A percentile compares a stretch with the other conserved stretches of the same genome.
Conservation (phyloP, 2,113 vertebrate genomes). For the Oxyruncus cristatus region DNA sequence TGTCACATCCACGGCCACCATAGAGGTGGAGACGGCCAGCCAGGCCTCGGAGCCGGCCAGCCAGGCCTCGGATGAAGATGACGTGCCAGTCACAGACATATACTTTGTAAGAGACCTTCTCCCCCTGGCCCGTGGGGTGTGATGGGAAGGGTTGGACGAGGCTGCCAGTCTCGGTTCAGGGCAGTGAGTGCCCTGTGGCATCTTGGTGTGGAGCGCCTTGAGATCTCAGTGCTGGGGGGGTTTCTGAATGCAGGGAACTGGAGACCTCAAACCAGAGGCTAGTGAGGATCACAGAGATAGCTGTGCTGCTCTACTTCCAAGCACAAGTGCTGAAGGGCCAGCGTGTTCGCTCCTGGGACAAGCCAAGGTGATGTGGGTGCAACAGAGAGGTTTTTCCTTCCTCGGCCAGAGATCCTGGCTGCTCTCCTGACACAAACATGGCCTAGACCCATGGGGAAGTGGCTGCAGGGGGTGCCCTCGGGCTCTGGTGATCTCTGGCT, state of each 20-base stretch:
- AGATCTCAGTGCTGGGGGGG: background rate
- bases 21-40: conserved; percentile 83
- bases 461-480: background rate
- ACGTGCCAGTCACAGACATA: conserved; percentile 90
- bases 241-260: background rate
- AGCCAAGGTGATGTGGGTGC: background rate
- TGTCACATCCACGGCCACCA: conserved; percentile 35
- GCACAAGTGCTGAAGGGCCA: background rate
- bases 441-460: background rate
- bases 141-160: background rate
- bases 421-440: background rate
- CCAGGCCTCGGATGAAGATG: conserved; percentile 93
- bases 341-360: background rate
- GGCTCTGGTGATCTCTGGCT: conserved; percentile 23
- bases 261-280: background rate
- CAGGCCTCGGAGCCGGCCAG: conserved; percentile 90
- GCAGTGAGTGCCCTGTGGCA: background rate
- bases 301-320: background rate
- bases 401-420: background rate
- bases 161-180: background rate
- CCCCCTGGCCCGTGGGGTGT: background rate
- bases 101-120: conserved; percentile 89
- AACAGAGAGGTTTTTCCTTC: background rate
- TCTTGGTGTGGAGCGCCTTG: background rate
- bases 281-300: background rate